Base-by-base conservation (phyloP, 2,888 invertebrate genomes). In the Catocala fraxini region DNA sequence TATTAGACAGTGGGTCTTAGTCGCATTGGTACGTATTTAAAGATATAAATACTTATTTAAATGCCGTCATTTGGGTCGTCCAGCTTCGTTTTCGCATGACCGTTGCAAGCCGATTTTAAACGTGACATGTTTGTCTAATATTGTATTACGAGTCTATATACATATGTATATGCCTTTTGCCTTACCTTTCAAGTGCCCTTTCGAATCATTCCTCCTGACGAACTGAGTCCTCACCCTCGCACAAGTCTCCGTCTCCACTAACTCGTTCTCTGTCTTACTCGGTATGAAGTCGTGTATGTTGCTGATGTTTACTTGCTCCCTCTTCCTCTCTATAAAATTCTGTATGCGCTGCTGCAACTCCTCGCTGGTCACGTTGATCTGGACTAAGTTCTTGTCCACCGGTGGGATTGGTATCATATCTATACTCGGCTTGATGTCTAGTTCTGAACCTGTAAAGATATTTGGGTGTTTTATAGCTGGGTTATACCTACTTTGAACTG, bases 151-250 rank as follows among this genome's bases (percentile, higher is more conserved):
- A 25, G 0, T 25, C 25, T 25, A 25, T 25, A 25, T 25, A 25
- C 25, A 25, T 25, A 3, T 25, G 25, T 3, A 25, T 25, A 25
- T 3, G 25, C 25, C 15, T 7, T 1, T 4, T 35, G 6, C 7
- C 85, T 84, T 89, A 97, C 97, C 96, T 95, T 96, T 97, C 60
- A 98, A 94, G 89, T 97, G 98, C 70, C 97, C 96, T 83, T 96
- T 97, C 0, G 97, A 96, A 81, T 96, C 97, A 73, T 95, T 96
- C 56, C 96, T 94, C 70, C 95, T 96, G 4, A 96, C 93, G 64
- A 97, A 95, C 72, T 96, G 95, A 46, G 97, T 96, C 83, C 97
- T 95, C 11, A 97, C 96, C 81, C 98, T 92, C 0, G 98, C 98
- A 89, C 98, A 98, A 0, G 95, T 95, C 70, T 92, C 93, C 69